Base-by-base conservation (phyloP, 2,888 invertebrate genomes). In the Exocentrus adspersus region DNA sequence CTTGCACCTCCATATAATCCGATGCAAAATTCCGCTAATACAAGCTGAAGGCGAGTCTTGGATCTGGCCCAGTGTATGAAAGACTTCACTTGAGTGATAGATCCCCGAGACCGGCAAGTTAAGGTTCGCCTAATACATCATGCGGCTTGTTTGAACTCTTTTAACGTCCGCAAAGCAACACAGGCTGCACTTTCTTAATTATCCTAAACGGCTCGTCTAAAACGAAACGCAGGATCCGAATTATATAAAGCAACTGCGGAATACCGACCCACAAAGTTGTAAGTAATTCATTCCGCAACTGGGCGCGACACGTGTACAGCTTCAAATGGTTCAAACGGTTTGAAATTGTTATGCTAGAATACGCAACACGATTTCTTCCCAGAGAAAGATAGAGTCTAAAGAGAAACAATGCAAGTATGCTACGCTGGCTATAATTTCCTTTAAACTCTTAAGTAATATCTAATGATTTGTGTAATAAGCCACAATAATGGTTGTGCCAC, bases 61-160 rank as follows among this genome's bases (percentile, higher is more conserved):
- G n/a, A 54, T 43, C 48, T 62, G 62, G 48, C 14, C 48, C n/a
- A 20, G 48, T 53, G 32, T 58, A 58, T 5, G 28, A 58, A 45
- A 59, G n/a, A 41, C 56, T 64, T 60, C 62, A 67, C 60, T 62
- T 64, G 68, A 59, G 62, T 72, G 71, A 72, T 70, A 69, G 67
- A 72, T 72, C 65, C 60, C 65, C 72, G 60, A 50, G 57, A 64
- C 68, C 65, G 65, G 65, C 64, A 68, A 67, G 64, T 67, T 65
- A 57, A 61, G 62, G 66, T 62, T 59, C 16, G 52, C 52, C 65
- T 30, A 53, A 71, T 71, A 57, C 63, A 69, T 69, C 67, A 69
- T 30, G 69, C 72, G 72, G 71, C 51, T 60, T 62, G 68, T 72
- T 72, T 72, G 72, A 72, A 70, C 70, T 68, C 58, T 57, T 64